These are phyloP conservation scores for Momotus momota DNA, from an alignment of 2,797 vertebrate genomes.

Conservation along the genomic window DNA sequence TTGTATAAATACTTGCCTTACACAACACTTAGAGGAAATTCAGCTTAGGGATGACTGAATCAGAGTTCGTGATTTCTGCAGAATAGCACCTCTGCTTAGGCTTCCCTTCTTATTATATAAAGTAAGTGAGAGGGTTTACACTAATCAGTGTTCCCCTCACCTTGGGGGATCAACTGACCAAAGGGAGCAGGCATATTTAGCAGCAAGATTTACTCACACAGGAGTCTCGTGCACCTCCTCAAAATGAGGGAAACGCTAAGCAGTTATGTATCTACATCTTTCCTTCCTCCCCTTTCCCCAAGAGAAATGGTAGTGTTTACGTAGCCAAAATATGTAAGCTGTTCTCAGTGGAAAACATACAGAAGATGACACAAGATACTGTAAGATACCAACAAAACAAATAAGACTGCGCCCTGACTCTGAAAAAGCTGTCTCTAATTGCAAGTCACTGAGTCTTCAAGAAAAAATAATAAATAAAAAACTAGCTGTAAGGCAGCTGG, in stretches of 20 bases:
- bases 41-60: neutral
- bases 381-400: conserved; percentile 25
- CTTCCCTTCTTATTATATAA: neutral
- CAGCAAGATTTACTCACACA: neutral
- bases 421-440: neutral
- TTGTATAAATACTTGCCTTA: neutral
- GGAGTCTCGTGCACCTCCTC: neutral
- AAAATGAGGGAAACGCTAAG: neutral
- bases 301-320: neutral
- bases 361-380: conserved; percentile 15
- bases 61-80: neutral
- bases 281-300: neutral
- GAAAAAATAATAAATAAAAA: neutral
- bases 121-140: fast-evolving
- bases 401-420: neutral
- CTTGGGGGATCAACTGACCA: neutral
- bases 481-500: neutral
- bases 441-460: neutral
- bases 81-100: neutral
- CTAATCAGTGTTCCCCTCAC: neutral
- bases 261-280: neutral
- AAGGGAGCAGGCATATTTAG: neutral
- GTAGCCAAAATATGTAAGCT: neutral
- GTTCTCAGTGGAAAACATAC: neutral
- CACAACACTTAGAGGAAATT: neutral